Evolutionary conservation across 2,888 invertebrate genomes (phyloP).

Genomic region (Coremacera marginata): DNA sequence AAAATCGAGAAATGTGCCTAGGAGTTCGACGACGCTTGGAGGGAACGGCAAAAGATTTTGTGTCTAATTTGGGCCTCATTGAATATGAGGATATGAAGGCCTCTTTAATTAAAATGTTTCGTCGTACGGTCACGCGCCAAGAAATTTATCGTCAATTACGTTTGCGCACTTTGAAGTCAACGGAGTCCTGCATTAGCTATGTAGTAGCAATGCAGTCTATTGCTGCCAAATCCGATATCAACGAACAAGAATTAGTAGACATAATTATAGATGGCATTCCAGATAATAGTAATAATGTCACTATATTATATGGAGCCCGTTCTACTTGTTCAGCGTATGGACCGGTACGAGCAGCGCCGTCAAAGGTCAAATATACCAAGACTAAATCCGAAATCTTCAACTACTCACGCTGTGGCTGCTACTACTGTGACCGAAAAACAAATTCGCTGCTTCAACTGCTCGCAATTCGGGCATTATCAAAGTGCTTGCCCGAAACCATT

Average conservation of each 20-base stretch:
- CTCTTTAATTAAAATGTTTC: neutral
- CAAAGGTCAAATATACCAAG: too few species aligned
- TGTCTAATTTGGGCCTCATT: conserved; percentile 19
- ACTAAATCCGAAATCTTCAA: too few species aligned
- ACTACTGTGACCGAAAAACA: neutral
- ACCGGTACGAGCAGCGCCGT: neutral
- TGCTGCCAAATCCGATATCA: conserved; percentile 13
- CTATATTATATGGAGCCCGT: neutral
- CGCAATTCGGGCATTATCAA: conserved; percentile 23
- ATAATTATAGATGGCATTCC: conserved; percentile 34
- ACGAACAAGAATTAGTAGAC: conserved; percentile 21
- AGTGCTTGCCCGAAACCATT: conserved; percentile 16
- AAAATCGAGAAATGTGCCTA: neutral
- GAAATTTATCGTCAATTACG: conserved; percentile 34
- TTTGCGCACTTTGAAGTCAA: neutral
- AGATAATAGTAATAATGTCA: conserved; percentile 25
- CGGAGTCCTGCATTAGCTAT: conserved; percentile 36
- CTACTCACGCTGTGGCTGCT: too few species aligned
- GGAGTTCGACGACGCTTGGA: conserved; percentile 5
- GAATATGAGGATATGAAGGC: conserved; percentile 10
- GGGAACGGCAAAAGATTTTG: conserved; percentile 27
- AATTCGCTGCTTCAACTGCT: conserved; percentile 15
- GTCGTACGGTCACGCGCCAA: conserved; percentile 15
- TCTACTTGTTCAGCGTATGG: neutral
- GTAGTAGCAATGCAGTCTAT: conserved; percentile 34